These are phyloP conservation scores for Zaprionus camerounensis DNA, from an alignment of 1,140 invertebrate genomes.

Conservation along the genomic window DNA sequence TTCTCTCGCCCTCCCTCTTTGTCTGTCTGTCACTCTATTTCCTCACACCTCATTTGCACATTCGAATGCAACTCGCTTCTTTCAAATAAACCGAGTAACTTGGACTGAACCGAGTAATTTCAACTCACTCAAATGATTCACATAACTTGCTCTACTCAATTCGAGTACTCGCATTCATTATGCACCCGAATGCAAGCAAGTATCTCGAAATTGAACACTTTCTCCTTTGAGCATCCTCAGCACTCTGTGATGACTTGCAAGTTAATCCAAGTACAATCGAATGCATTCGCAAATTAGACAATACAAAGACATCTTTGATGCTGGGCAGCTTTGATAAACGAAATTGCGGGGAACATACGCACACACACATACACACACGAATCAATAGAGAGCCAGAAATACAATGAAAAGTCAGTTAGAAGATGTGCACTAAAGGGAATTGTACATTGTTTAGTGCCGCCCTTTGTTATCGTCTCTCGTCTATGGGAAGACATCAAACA, in stretches of 20 bases:
- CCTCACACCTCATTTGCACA: rapidly evolving
- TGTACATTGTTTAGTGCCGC: not conserved
- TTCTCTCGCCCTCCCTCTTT: not conserved
- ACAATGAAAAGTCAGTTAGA: not conserved
- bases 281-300: not conserved
- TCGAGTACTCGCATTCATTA: not conserved
- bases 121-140: not conserved
- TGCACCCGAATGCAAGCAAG: too few relatives aligned
- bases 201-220: too few relatives aligned
- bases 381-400: too few relatives aligned
- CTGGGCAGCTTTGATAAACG: not conserved
- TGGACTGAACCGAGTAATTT: not conserved
- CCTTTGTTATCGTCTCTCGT: not conserved
- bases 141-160: not conserved
- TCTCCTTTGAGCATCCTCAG: not conserved
- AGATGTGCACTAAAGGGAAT: not conserved
- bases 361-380: too few relatives aligned
- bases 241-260: not conserved
- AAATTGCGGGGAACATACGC: too few relatives aligned
- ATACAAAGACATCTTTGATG: not conserved
- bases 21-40: not conserved
- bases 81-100: not conserved
- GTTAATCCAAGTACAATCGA: not conserved
- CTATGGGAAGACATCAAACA: not conserved
- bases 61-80: not conserved